Base-by-base conservation (phyloP, 37 sponge, comb jelly and placozoan genomes). In the Halisarca cf. caerulea region DNA sequence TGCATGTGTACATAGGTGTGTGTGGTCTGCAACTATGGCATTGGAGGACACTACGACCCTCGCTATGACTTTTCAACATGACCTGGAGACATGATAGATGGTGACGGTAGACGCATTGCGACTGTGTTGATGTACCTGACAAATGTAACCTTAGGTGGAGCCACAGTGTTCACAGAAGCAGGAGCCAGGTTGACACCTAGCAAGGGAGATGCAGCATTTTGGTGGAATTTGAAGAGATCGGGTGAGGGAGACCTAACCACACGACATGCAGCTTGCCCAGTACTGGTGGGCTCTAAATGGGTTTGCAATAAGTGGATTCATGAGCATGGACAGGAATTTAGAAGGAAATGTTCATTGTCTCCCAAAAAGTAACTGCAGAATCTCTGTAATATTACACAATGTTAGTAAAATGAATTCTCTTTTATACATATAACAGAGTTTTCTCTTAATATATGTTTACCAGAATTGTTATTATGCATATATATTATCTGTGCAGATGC, bases 251-350 rank as follows among this genome's bases (percentile, higher is more conserved):
- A 98, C 43, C n/a, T 87, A 3, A 57, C 80, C 30, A 98, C 99
- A 25, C 64, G 94, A 27, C 96, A 96, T 88, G 99, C 99, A 18
- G 99, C 88, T 3, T 98, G 99, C 74, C 99, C 99, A 36, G 99
- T 98, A 0, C 83, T 98, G 28, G 92, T 92, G 44, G 98, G 98
- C 36, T 85, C 91, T 20, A 96, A 96, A 83, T 91, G 92, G 92
- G 97, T 97, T 8, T 94, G 93, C 66, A 98, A 98, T 83, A 98
- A 98, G 87, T 98, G 99, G 99, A 91, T 98, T 30, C 99, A 98
- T 72, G 95, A 92, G 32, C 54, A 86, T 28, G 99, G 92, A 51
- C 99, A 98, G 82, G 95, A 96, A 72, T 98, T 96, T 72, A 74
- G 95, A 14, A 53, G 89, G 27, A 90, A 73, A 0, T 98, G 99